A percentile compares a stretch with the other conserved stretches of the same genome.
These are phyloP conservation scores for Brachionus rubens DNA, from an alignment of 1,140 invertebrate species.

Conservation along the genomic window DNA sequence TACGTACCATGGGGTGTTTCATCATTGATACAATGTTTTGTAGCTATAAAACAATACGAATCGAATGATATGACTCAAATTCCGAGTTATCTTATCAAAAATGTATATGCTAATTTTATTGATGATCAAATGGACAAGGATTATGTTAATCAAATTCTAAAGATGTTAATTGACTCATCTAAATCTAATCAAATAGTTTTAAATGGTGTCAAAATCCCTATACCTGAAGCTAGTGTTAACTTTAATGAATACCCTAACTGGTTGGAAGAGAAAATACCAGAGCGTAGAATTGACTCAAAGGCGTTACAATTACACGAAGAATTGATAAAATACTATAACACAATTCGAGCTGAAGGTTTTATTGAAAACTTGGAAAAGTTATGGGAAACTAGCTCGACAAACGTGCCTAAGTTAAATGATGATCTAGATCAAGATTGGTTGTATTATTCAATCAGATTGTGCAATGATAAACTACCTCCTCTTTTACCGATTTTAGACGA, in stretches of 20 bases:
- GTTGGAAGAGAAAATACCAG: constrained; percentile 24
- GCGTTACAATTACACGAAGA: constrained; percentile 13
- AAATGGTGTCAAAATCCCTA: constrained; percentile 4
- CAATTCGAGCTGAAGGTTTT: constrained; percentile 9
- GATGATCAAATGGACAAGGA: constrained; percentile 25
- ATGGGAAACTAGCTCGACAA: constrained; percentile 29
- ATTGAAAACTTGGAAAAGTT: constrained; percentile 29
- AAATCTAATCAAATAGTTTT: background rate
- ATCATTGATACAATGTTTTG: background rate
- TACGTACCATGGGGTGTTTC: constrained; percentile 30
- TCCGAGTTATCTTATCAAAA: background rate
- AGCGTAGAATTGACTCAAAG: constrained; percentile 36
- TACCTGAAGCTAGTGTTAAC: background rate
- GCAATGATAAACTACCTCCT: constrained; percentile 34
- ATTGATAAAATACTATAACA: constrained; percentile 3
- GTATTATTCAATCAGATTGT: constrained; percentile 29
- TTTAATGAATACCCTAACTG: constrained; percentile 36
- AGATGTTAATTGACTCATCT: background rate
- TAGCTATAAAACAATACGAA: background rate
- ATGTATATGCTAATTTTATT: constrained; percentile 31
- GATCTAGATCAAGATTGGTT: constrained; percentile 42
- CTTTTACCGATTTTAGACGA: background rate
- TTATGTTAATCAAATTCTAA: background rate
- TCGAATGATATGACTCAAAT: background rate
- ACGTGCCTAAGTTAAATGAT: constrained; percentile 14